Base-by-base conservation (phyloP, 1,140 invertebrate species). In the Nymphalis io region DNA sequence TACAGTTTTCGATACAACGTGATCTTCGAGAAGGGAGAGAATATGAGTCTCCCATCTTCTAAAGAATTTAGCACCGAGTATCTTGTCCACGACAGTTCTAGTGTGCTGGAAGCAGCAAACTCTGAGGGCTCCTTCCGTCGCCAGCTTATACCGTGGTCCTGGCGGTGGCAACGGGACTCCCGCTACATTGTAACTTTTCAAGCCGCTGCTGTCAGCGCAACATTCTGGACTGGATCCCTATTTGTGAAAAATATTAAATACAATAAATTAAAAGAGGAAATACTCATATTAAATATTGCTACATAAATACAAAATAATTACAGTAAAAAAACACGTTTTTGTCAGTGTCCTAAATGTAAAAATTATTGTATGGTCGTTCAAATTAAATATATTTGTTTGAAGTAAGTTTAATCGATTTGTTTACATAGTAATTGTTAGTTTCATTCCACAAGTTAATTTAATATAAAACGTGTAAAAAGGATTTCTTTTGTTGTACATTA, bases 61-160 rank as follows among this genome's bases (percentile, higher is more conserved):
- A 4, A 97, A 91, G 80, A 96, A 96, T 84, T 96, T 96, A 40
- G 95, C 96, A 60, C 95, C 96, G 66, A 97, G 91, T 64, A 97
- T 95, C 89, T 97, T 97, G 85, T 94, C 95, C 63, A 97, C 95
- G 46, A 97, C 94, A 46, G 96, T 97, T 64, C 95, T 92, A 0
- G 95, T 95, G 77, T 97, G 96, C 77, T 97, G 96, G 55, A 97
- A 92, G 74, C 95, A 94, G 92, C 96, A 97, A 39, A 97, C 93
- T 81, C 95, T 94, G 20, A 96, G 93, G 63, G 96, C 95, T 0
- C 96, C 96, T 68, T 97, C 96, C 13, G 93, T 92, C 33, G 96
- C 93, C 8, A 96, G 92, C 83, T 96, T 97, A 87, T 95, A 96
- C 27, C 95, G 91, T 0, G 95, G 95, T 0, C 95, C 95, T 2